phyloP scores from a whole-genome alignment of 2,888 invertebrate species.

The Pegoplata infirma region DNA sequence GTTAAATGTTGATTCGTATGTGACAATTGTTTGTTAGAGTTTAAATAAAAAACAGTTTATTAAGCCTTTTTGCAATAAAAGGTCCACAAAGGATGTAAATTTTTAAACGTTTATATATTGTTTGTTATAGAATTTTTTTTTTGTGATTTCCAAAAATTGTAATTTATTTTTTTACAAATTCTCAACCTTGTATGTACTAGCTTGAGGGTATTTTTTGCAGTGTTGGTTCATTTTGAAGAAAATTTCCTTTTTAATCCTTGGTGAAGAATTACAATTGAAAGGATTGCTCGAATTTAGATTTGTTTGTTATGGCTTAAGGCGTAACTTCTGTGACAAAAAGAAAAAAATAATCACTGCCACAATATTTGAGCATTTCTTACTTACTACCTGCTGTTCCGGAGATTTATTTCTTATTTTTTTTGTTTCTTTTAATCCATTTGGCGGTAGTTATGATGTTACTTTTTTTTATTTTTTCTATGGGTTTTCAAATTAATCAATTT shows the following conservation, averaged over 20 bases:
- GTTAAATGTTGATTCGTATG: constrained; percentile 13
- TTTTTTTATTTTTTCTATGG: background rate
- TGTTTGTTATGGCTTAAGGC: constrained; percentile 64
- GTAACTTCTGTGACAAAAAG: constrained; percentile 2
- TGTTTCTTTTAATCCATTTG: background rate
- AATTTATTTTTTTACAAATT: background rate
- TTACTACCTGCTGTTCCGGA: background rate
- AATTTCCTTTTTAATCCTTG: no score
- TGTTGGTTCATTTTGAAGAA: background rate
- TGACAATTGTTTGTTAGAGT: constrained; percentile 31
- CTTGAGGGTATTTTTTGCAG: background rate
- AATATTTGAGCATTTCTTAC: background rate
- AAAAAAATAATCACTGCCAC: background rate
- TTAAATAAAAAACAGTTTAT: background rate
- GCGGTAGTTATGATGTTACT: background rate
- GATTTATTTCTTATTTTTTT: background rate
- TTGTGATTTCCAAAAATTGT: background rate
- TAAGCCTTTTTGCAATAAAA: background rate
- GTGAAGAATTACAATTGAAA: background rate
- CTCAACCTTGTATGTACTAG: background rate
- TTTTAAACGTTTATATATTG: background rate
- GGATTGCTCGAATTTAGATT: constrained; percentile 57
- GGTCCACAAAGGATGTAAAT: background rate
- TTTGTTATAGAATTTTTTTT: background rate
- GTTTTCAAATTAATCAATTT: background rate